These are phyloP conservation scores for Sphaerodactylus townsendi DNA, from an alignment of 2,113 vertebrate genomes.

Conservation along the genomic window DNA sequence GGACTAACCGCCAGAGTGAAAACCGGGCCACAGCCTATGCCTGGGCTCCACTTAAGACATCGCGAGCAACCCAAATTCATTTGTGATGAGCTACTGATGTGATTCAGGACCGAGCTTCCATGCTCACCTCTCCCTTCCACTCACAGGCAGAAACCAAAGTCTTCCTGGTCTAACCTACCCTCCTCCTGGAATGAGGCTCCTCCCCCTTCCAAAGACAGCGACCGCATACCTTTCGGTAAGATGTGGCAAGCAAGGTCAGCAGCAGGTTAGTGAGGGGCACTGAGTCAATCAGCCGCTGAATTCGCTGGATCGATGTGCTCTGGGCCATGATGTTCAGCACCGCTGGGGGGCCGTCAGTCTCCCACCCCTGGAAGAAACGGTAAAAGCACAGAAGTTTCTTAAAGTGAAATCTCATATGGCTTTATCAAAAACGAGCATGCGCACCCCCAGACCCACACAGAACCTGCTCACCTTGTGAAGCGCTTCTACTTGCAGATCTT, in stretches of 20 bases:
- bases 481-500: conserved; percentile 96
- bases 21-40: too few relatives aligned
- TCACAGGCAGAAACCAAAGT: too few relatives aligned
- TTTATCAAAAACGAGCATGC: too few relatives aligned
- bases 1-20: too few relatives aligned
- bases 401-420: background rate
- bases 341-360: conserved; percentile 92
- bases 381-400: background rate
- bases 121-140: too few relatives aligned
- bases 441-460: too few relatives aligned
- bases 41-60: too few relatives aligned
- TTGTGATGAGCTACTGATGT: too few relatives aligned
- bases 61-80: too few relatives aligned
- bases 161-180: background rate
- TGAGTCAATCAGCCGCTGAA: conserved; percentile 94
- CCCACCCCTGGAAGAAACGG: conserved; percentile 80
- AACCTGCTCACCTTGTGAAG: conserved; percentile 84
- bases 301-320: conserved; percentile 96
- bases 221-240: conserved; percentile 91
- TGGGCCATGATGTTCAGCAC: conserved; percentile 95
- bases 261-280: conserved; percentile 95
- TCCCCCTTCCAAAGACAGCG: background rate
- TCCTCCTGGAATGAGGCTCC: background rate
- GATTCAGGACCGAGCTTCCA: too few relatives aligned
- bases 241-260: conserved; percentile 92